phyloP scores from a whole-genome alignment of 2,113 vertebrate species.

The Oreotragus oreotragus region DNA sequence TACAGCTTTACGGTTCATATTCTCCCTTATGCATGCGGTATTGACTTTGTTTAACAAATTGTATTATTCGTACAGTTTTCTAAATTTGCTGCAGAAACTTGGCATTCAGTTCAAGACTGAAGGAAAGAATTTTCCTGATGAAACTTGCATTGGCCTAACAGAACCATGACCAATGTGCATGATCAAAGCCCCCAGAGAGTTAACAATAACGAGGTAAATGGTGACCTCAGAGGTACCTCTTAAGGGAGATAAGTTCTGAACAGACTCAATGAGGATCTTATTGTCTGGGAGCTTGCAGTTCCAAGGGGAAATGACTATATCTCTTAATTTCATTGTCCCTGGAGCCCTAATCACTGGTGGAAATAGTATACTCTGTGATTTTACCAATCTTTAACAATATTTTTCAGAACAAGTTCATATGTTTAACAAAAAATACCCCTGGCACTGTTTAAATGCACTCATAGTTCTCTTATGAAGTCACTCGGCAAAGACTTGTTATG shows the following conservation, averaged over 20 bases:
- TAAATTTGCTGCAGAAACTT: conserved; percentile 1
- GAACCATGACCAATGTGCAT: not conserved
- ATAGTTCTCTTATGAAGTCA: conserved; percentile 74
- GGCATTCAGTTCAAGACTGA: not conserved
- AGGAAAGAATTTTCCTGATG: not conserved
- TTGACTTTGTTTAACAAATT: conserved; percentile 1
- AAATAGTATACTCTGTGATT: not conserved
- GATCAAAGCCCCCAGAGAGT: not conserved
- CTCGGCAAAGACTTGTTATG: conserved; percentile 79
- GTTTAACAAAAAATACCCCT: conserved; percentile 70
- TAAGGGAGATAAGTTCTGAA: not conserved
- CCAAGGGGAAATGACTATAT: not conserved
- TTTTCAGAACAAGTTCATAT: conserved; percentile 68
- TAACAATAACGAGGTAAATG: not conserved
- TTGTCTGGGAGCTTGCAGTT: not conserved
- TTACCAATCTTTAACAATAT: conserved; percentile 57
- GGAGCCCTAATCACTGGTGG: not conserved
- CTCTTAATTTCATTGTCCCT: not conserved
- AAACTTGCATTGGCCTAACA: not conserved
- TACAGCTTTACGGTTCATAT: not conserved
- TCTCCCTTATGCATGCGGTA: not conserved
- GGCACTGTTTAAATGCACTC: conserved; percentile 62
- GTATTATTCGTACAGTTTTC: not conserved
- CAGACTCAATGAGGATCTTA: not conserved
- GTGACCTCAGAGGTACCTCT: not conserved